Base-by-base conservation (phyloP, 2,113 vertebrate genomes). In the Rhinolophus ferrumequinum region DNA sequence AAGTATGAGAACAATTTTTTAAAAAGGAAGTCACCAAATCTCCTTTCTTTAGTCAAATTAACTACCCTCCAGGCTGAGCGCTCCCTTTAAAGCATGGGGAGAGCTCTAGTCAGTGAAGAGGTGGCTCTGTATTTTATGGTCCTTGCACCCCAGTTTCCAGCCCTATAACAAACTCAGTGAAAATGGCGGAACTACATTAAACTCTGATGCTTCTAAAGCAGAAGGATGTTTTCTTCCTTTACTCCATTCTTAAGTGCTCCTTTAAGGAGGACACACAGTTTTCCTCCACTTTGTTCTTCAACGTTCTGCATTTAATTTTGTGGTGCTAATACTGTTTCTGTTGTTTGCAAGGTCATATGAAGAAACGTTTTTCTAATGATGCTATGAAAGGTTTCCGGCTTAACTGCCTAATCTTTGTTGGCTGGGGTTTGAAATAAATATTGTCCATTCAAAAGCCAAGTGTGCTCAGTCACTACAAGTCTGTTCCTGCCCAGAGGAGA, bases 231-330 rank as follows among this genome's bases (percentile, higher is more conserved):
- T 88, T 84, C 47, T 88, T 80, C 35, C 54, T 84, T 58, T 47
- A 62, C 16, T n/a, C 21, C 28, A 7, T 87, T 76, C 58, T 58
- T 64, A 90, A n/a, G 76, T 28, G 15, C 50, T 76, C 52, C 86
- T 56, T 82, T 87, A 81, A 41, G 47, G 54, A 93, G 75, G 26
- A 85, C 38, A 85, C 47, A 87, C 38, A 80, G 30, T 88, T 83
- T 72, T 64, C 91, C 26, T 86, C 10, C 22, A 80, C n/a, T 54
- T 90, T 91, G 54, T 83, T 92, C 35, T 91, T 54, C 91, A 91
- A 47, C 60, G 67, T 44, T 56, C 14, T 47, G 73, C 24, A 33
- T 87, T 82, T 95, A 22, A 56, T 94, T 88, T 80, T 90, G 38
- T 54, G 64, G 44, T 72, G 26, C 6, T 81, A 60, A 5, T 90